These are phyloP conservation scores for Nothura maculosa DNA, from an alignment of 2,797 vertebrate species.

Conservation along the genomic window DNA sequence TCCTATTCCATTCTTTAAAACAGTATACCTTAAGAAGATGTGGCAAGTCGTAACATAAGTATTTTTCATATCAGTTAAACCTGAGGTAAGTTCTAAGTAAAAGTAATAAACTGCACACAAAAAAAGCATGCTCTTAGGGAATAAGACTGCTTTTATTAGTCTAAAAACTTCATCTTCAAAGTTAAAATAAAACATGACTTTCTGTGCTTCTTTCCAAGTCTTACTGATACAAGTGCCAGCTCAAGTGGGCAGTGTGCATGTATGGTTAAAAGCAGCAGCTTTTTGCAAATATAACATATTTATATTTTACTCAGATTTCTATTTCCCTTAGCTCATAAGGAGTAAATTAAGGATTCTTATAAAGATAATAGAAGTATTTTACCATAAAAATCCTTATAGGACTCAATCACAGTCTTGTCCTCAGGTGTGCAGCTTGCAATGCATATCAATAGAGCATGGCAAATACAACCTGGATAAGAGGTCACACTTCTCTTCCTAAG, in stretches of 20 bases:
- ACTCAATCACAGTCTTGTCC: neutral
- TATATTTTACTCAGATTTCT: neutral
- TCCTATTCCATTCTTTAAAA: neutral
- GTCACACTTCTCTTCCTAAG: neutral
- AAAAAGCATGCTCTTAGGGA: fast-evolving
- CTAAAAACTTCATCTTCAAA: neutral
- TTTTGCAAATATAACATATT: neutral
- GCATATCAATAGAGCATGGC: fast-evolving
- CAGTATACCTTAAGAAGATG: neutral
- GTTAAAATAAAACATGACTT: neutral
- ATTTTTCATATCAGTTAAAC: neutral
- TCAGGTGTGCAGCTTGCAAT: neutral
- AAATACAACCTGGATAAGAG: neutral
- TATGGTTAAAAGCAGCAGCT: neutral
- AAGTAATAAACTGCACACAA: neutral
- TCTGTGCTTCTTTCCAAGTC: neutral
- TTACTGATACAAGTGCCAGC: neutral
- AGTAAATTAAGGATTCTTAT: neutral
- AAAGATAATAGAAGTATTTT: neutral
- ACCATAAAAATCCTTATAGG: fast-evolving
- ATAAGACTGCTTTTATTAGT: neutral
- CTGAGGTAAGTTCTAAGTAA: neutral
- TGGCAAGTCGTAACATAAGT: neutral
- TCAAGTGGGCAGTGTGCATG: neutral
- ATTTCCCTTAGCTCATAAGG: neutral